phyloP scores from a whole-genome alignment of 64 coral and sea anemone species.

The Montipora sp. region DNA sequence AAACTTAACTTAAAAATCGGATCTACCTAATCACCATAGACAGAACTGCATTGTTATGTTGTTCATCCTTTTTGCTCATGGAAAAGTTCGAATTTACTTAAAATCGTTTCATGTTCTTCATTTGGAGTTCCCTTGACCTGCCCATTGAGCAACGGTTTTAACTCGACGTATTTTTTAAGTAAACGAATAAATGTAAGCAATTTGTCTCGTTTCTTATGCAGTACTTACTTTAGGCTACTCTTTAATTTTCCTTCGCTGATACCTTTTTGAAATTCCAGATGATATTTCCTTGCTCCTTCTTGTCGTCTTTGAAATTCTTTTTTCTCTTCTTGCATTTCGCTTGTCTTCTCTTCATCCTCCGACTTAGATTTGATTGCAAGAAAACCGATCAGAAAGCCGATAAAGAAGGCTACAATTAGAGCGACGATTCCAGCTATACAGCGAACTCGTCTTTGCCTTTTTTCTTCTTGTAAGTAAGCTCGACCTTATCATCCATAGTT shows the following conservation, averaged over 20 bases:
- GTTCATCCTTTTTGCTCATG: too few species aligned
- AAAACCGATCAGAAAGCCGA: constrained; percentile 79
- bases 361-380: constrained; percentile 14
- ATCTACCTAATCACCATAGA: too few species aligned
- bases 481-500: not conserved
- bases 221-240: constrained; percentile 61
- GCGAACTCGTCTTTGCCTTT: constrained; percentile 37
- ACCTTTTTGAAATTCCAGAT: constrained; percentile 27
- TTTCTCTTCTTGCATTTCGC: not conserved
- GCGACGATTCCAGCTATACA: constrained; percentile 52
- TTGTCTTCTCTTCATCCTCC: not conserved
- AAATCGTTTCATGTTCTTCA: too few species aligned
- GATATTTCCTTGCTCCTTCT: not conserved
- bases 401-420: constrained; percentile 39
- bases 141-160: too few species aligned
- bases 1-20: too few species aligned
- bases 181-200: too few species aligned
- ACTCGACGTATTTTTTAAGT: too few species aligned
- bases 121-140: too few species aligned
- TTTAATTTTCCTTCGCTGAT: constrained; percentile 37
- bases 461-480: constrained; percentile 52
- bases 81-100: too few species aligned
- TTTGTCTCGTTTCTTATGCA: too few species aligned
- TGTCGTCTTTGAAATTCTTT: not conserved
- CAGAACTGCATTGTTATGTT: too few species aligned